These are phyloP conservation scores for Rotaria magnacalcarata DNA, from an alignment of 2,888 invertebrate species.

Conservation along the genomic window DNA sequence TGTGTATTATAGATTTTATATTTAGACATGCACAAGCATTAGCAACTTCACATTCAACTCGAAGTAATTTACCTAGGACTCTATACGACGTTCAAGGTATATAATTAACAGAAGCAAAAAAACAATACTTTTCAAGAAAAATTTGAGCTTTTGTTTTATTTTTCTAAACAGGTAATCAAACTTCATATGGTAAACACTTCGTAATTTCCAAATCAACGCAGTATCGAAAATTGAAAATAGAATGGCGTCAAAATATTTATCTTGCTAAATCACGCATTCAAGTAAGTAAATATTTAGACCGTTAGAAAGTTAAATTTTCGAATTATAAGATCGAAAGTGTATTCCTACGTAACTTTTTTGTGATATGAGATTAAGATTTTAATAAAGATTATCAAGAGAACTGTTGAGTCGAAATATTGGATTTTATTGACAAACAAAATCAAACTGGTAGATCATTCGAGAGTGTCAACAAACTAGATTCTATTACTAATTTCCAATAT, in stretches of 20 bases:
- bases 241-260: slow-evolving; percentile 95
- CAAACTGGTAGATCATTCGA: no score
- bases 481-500: no score
- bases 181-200: slow-evolving; percentile 89
- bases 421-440: no score
- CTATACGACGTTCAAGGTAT: slow-evolving; percentile 1
- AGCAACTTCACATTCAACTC: neutral
- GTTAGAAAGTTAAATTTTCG: no score
- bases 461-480: no score
- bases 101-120: neutral
- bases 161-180: neutral
- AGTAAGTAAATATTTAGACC: slow-evolving; percentile 49
- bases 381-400: no score
- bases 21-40: slow-evolving; percentile 1
- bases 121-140: neutral
- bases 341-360: no score
- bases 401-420: no score
- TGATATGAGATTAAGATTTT: no score
- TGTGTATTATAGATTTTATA: neutral
- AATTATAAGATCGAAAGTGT: no score
- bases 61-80: neutral
- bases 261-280: slow-evolving; percentile 67
- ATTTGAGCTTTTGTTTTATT: neutral
- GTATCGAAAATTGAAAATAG: slow-evolving; percentile 97
- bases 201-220: slow-evolving; percentile 96